Evolutionary conservation across 2,113 vertebrate genomes (phyloP).

Genomic region (Gopherus evgoodei): DNA sequence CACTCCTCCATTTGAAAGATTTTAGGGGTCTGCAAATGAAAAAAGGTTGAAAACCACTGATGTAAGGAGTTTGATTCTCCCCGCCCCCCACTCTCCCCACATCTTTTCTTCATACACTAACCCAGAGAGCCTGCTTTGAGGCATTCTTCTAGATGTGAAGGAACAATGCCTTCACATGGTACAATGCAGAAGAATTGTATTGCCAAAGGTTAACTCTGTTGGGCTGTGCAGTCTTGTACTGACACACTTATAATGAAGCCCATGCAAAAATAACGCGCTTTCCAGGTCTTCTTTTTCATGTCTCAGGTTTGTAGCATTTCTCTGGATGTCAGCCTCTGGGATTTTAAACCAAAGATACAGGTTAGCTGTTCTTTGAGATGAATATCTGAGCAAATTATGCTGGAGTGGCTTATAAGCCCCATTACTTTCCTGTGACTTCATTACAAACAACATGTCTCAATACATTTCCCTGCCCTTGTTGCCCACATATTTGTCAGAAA

Average conservation of each 20-base stretch:
- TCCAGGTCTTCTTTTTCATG: accelerated
- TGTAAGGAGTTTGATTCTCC: not conserved
- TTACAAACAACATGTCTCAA: not conserved
- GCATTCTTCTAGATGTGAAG: accelerated
- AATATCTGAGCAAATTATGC: accelerated
- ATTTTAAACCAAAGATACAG: not conserved
- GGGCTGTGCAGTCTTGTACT: not conserved
- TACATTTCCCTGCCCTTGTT: not conserved
- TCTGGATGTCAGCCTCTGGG: not conserved
- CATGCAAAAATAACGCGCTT: not conserved
- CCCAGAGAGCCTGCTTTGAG: not conserved
- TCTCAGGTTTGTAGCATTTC: not conserved
- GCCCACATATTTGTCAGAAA: not conserved
- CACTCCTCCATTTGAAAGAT: not conserved
- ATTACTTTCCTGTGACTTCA: not conserved
- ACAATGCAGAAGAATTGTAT: not conserved
- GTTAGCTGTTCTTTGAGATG: not conserved
- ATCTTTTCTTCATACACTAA: not conserved
- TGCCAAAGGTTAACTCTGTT: not conserved
- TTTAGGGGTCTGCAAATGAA: not conserved
- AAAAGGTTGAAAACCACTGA: not conserved
- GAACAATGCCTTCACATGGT: not conserved
- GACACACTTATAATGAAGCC: not conserved
- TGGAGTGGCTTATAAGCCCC: not conserved
- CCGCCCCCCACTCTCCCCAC: not conserved